Evolutionary conservation across 2,797 vertebrate genomes (phyloP).

Genomic region (Rhadinocentrus ornatus): DNA sequence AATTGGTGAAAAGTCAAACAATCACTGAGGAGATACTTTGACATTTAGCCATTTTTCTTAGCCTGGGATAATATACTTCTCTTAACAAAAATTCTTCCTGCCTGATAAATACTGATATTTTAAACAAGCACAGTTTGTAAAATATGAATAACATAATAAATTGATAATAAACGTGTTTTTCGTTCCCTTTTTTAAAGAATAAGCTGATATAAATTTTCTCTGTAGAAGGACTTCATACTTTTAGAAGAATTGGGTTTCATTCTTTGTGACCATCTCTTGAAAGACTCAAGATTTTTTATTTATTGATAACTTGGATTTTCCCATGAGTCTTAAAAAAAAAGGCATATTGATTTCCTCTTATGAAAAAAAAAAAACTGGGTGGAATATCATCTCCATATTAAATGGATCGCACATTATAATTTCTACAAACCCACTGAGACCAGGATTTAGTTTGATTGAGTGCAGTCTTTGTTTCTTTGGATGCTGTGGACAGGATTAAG

Average conservation of each 20-base stretch:
- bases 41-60: constrained; percentile 7
- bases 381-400: constrained; percentile 54
- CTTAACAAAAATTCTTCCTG: not conserved
- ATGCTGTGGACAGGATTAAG: constrained; percentile 61
- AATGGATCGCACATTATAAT: constrained; percentile 60
- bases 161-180: not conserved
- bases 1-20: not conserved
- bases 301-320: constrained; percentile 11
- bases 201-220: too few species aligned
- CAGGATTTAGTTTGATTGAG: constrained; percentile 66
- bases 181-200: too few species aligned
- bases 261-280: not conserved
- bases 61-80: not conserved
- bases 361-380: constrained; percentile 7
- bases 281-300: not conserved
- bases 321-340: constrained; percentile 2
- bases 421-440: constrained; percentile 57
- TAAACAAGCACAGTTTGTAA: not conserved
- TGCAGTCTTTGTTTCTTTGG: constrained; percentile 68
- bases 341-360: constrained; percentile 7
- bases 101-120: not conserved
- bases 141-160: not conserved
- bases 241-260: not conserved
- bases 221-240: not conserved
- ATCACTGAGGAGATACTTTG: not conserved